Evolutionary conservation across 2,113 vertebrate genomes (phyloP).

Genomic region (Prochilodus magdalenae): DNA sequence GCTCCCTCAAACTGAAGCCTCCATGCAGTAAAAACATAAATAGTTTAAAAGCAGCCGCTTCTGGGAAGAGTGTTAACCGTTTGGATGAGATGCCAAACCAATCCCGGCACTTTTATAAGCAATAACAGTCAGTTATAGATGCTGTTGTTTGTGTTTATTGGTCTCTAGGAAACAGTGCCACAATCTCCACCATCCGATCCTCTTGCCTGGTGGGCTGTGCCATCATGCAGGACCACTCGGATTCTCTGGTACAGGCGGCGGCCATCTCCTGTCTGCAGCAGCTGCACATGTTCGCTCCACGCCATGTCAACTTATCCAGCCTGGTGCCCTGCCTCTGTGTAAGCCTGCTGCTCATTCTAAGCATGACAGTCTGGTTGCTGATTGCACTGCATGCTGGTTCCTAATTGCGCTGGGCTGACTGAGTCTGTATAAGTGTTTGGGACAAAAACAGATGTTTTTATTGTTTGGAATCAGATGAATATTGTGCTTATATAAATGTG

Average conservation of each 20-base stretch:
- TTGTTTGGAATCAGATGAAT: no score
- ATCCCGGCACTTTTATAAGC: no score
- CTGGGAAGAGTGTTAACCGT: background rate
- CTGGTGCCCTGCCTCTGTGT: slow-evolving; percentile 96
- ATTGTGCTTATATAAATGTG: no score
- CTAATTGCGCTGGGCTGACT: background rate
- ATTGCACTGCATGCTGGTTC: background rate
- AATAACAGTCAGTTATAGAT: background rate
- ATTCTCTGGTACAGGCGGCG: slow-evolving; percentile 95
- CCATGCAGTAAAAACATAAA: no score
- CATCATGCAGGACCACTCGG: slow-evolving; percentile 99
- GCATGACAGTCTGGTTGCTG: background rate
- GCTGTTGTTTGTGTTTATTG: slow-evolving; percentile 3
- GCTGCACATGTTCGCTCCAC: slow-evolving; percentile 98
- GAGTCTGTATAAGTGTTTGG: background rate
- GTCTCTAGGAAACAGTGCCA: slow-evolving; percentile 87
- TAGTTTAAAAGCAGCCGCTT: no score
- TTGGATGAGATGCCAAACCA: background rate
- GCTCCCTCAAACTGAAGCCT: background rate
- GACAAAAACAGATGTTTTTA: no score
- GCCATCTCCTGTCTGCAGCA: slow-evolving; percentile 99
- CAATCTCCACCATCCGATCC: slow-evolving; percentile 96
- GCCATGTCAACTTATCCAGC: slow-evolving; percentile 96
- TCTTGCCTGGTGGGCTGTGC: slow-evolving; percentile 98
- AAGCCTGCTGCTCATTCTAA: slow-evolving; percentile 62